phyloP scores from a whole-genome alignment of 2,888 invertebrate species.

The Diaprepes abbreviatus region DNA sequence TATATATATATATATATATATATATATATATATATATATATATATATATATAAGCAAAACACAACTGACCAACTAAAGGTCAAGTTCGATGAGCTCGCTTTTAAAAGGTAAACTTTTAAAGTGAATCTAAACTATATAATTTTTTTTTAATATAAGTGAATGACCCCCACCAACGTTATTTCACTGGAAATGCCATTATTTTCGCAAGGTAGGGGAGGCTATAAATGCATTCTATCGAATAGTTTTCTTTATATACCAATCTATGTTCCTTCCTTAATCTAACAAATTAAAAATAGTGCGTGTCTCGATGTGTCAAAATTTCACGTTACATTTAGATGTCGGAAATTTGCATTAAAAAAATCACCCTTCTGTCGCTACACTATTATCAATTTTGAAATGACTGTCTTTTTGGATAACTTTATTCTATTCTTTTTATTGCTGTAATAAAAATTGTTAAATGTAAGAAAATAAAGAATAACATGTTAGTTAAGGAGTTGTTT shows the following conservation, averaged over 20 bases:
- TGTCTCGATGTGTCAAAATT: conserved; percentile 25
- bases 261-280: neutral
- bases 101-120: too few relatives aligned
- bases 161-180: too few relatives aligned
- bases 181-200: too few relatives aligned
- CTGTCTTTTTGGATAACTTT: conserved; percentile 61
- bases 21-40: too few relatives aligned
- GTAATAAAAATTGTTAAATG: conserved; percentile 60
- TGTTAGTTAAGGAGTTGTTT: conserved; percentile 60
- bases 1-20: too few relatives aligned
- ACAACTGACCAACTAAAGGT: too few relatives aligned
- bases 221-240: too few relatives aligned
- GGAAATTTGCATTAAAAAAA: conserved; percentile 13
- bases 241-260: conserved; percentile 1
- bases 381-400: conserved; percentile 54
- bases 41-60: too few relatives aligned
- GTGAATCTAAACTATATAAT: too few relatives aligned
- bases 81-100: too few relatives aligned
- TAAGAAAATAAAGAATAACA: conserved; percentile 61
- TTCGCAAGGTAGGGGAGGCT: too few relatives aligned
- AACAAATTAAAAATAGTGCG: conserved; percentile 19
- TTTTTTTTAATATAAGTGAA: too few relatives aligned
- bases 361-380: conserved; percentile 18
- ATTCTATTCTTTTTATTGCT: conserved; percentile 65
- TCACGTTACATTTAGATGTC: conserved; percentile 20